Conservation (phyloP, 2,797 vertebrate species). For the Cossypha polioptera region DNA sequence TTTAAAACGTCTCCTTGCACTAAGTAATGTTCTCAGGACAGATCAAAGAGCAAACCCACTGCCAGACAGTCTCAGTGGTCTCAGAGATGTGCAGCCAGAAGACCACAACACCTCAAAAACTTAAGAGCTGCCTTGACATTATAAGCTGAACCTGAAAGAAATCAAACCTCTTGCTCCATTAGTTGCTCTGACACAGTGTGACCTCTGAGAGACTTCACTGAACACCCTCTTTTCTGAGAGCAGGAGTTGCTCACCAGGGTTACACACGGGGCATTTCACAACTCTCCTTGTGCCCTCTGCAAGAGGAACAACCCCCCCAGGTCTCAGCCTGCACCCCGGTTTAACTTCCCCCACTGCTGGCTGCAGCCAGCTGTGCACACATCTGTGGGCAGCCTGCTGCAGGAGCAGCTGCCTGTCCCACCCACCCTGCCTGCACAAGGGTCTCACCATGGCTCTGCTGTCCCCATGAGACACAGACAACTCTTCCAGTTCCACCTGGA, state of each 20-base stretch:
- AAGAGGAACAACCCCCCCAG: not conserved
- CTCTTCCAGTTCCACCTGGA: not conserved
- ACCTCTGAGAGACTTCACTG: not conserved
- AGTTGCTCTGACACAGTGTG: not conserved
- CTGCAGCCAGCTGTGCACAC: not conserved
- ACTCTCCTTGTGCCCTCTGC: not conserved
- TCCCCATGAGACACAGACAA: not conserved
- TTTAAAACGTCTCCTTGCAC: not conserved
- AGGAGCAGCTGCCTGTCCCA: not conserved
- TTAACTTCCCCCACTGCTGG: not conserved
- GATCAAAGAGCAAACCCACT: not conserved
- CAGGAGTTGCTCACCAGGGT: not conserved
- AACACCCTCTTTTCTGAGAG: not conserved
- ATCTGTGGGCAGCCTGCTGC: not conserved
- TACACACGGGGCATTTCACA: not conserved
- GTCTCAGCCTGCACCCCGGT: not conserved
- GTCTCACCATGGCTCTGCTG: accelerated
- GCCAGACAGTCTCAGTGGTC: not conserved
- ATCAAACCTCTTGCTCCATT: not conserved
- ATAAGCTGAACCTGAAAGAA: not conserved
- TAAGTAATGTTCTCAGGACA: not conserved
- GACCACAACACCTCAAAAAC: not conserved
- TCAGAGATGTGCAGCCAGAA: not conserved
- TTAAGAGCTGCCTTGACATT: not conserved
- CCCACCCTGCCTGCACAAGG: not conserved